Conservation (phyloP, 1,140 invertebrate species). For the Macrosteles quadrilineatus region DNA sequence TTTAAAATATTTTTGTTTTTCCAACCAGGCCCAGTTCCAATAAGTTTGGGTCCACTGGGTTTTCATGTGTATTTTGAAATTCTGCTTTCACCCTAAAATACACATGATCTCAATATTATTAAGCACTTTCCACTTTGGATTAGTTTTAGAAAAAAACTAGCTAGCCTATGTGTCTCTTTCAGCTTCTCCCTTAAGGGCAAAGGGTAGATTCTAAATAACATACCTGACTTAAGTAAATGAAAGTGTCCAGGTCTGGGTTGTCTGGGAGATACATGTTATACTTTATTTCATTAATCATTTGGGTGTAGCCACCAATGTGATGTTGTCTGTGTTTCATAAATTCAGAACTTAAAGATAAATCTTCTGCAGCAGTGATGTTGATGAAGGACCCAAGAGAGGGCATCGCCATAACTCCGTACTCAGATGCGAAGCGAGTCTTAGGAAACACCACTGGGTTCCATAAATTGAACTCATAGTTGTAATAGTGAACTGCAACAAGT, state of each 20-base stretch:
- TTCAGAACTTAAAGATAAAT: conserved; percentile 63
- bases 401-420: conserved; percentile 93
- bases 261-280: conserved; percentile 31
- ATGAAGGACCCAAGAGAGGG: conserved; percentile 67
- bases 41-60: no score
- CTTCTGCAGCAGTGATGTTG: conserved; percentile 56
- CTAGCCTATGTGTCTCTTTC: no score
- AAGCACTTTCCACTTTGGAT: no score
- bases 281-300: conserved; percentile 51
- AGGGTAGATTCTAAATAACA: no score
- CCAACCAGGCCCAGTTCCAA: no score
- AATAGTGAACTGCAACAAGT: conserved; percentile 80
- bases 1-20: no score
- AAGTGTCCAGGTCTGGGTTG: conserved; percentile 53
- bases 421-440: conserved; percentile 84
- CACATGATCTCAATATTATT: no score
- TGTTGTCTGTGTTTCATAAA: conserved; percentile 81
- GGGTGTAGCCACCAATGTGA: conserved; percentile 66
- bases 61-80: no score
- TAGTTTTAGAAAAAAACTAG: no score
- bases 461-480: conserved; percentile 80
- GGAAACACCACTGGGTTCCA: conserved; percentile 81
- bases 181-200: no score
- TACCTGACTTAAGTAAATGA: conserved; percentile 76
- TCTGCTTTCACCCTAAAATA: no score